Evolutionary conservation across 2,797 vertebrate species (phyloP), one percentile per base, ranked within the genome.

Genomic region (Huso huso): DNA sequence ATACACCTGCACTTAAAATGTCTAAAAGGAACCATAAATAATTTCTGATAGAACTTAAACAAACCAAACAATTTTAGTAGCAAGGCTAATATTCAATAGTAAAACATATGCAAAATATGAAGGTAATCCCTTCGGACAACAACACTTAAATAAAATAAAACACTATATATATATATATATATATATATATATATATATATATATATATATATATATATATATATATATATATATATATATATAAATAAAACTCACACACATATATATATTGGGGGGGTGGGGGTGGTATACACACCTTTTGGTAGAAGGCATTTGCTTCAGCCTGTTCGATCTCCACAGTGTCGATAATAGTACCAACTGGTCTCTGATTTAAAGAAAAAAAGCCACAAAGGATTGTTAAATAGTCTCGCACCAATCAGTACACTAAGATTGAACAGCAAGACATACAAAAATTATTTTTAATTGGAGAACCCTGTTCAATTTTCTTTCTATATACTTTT

Each of bases 261-360:
- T 58, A n/a, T 12, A 58, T 11, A n/a, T 13, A 15, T n/a, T 7
- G 55, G 60, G 65, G n/a, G n/a, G n/a, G n/a, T n/a, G 68, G 65
- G 11, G 18, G 18, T 18, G 18, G 49, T 51, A 51, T 67, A 71
- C 49, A 66, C 66, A 89, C 89, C 87, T 90, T 89, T 6, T 74
- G 73, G 81, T 69, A 85, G 37, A 85, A 51, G 65, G 75, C 15
- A 1, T 61, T 69, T 6, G 82, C 6, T 0, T 90, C 88, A 61
- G 79, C 58, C 37, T 37, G 37, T 76, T 89, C 88, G 0, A 76
- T 64, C 66, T 90, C 90, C 66, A 81, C 8, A 7, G 78, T 23
- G n/a, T 90, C 88, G 57, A 90, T 90, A 82, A 91, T 74, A 80
- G 83, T 81, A 48, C 82, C 86, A 13, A 83, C 85, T 48, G 87